A percentile compares a stretch with the other conserved stretches of the same genome.
Evolutionary conservation across 2,888 invertebrate species (phyloP).

Genomic region (Ceriagrion tenellum): DNA sequence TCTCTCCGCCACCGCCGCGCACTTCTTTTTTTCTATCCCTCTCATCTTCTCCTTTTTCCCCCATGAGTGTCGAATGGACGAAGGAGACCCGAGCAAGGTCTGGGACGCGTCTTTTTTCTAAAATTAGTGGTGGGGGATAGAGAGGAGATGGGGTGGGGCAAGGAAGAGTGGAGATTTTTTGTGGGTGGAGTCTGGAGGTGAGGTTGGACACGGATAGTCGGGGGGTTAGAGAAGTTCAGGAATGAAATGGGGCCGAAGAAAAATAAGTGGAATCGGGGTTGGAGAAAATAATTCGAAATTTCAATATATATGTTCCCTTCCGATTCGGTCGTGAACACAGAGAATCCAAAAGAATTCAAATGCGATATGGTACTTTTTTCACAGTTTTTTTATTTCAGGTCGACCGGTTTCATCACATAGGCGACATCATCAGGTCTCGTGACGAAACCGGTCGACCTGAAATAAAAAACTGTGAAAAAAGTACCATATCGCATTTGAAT

Average conservation of each 20-base stretch:
- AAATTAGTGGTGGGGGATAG: conserved; percentile 33
- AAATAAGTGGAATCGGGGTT: neutral
- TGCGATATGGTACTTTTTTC: too few species aligned
- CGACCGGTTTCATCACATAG: too few species aligned
- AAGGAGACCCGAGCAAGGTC: conserved; percentile 49
- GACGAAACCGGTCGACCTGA: too few species aligned
- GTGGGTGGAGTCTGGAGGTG: neutral
- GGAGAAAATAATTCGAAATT: neutral
- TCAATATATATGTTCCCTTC: neutral
- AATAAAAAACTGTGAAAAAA: too few species aligned
- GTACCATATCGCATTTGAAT: too few species aligned
- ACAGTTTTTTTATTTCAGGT: too few species aligned
- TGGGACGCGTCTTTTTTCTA: conserved; percentile 65
- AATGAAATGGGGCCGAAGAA: neutral
- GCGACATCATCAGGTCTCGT: too few species aligned
- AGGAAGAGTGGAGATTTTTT: neutral
- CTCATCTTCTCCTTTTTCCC: too few species aligned
- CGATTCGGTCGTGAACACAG: neutral
- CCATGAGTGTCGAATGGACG: conserved; percentile 46
- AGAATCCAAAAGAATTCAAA: too few species aligned
- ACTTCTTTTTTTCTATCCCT: neutral
- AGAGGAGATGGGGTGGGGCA: neutral
- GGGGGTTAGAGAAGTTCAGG: neutral
- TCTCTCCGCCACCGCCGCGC: neutral
- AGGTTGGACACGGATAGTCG: neutral